Conservation (phyloP, 2,888 invertebrate species). For the Chloroclysta siterata region DNA sequence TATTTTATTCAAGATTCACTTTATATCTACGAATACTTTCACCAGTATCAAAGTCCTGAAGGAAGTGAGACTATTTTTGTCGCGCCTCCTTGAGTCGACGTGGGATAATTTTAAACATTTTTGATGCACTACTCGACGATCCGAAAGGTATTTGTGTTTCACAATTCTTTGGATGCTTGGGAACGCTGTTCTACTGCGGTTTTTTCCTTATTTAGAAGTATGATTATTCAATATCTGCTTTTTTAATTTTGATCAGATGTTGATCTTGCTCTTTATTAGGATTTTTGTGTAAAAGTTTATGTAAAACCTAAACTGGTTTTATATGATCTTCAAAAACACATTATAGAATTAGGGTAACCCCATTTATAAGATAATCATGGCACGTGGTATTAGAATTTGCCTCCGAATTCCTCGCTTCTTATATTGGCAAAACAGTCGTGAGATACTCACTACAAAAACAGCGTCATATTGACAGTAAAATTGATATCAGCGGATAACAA, state of each 20-base stretch:
- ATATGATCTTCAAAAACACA: neutral
- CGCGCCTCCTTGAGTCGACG: conserved; percentile 53
- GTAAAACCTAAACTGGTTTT: neutral
- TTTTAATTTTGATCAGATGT: neutral
- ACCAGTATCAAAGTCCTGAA: conserved; percentile 45
- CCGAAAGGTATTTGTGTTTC: conserved; percentile 47
- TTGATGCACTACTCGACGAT: conserved; percentile 63
- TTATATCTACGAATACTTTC: conserved; percentile 29
- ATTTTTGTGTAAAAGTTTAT: neutral
- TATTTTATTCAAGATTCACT: conserved; percentile 11
- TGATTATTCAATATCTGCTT: conserved; percentile 4
- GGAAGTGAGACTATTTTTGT: conserved; percentile 64
- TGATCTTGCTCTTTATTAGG: neutral
- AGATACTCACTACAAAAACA: conserved; percentile 1
- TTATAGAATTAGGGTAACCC: neutral
- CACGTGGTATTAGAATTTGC: neutral
- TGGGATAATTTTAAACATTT: conserved; percentile 76
- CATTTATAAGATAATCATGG: neutral
- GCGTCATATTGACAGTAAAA: neutral
- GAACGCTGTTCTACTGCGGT: conserved; percentile 30
- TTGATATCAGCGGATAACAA: conserved; percentile 19
- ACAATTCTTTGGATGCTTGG: conserved; percentile 38
- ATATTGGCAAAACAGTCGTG: neutral
- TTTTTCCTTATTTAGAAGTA: conserved; percentile 27
- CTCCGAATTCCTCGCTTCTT: neutral